Conservation (phyloP, 2,797 vertebrate species). For the Novumbra hubbsi region DNA sequence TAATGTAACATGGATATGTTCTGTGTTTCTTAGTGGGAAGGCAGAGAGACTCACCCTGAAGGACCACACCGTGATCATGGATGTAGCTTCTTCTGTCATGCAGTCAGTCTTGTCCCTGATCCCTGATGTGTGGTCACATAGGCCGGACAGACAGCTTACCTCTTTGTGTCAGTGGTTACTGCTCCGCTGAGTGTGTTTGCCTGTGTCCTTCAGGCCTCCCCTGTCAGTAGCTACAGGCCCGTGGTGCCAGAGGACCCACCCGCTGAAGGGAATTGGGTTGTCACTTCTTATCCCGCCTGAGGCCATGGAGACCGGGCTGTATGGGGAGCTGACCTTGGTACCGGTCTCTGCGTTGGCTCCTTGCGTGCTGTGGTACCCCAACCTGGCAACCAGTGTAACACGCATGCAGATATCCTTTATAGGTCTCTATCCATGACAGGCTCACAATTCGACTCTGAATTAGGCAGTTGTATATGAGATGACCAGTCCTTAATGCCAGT, state of each 20-base stretch:
- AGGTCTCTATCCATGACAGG: background rate
- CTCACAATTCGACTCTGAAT: background rate
- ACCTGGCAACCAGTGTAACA: slow-evolving; percentile 64
- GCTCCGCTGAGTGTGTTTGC: background rate
- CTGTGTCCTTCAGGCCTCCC: slow-evolving; percentile 53
- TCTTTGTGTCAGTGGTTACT: background rate
- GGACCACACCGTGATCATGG: slow-evolving; percentile 40
- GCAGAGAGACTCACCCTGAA: slow-evolving; percentile 34
- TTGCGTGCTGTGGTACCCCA: slow-evolving; percentile 72
- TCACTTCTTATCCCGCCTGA: slow-evolving; percentile 66
- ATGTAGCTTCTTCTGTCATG: slow-evolving; percentile 44
- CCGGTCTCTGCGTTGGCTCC: slow-evolving; percentile 65
- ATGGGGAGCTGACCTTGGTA: slow-evolving; percentile 67
- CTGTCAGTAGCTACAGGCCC: slow-evolving; percentile 34
- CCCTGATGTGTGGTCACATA: background rate
- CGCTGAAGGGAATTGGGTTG: slow-evolving; percentile 54
- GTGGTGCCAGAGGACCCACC: slow-evolving; percentile 69
- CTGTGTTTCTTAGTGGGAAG: slow-evolving; percentile 48
- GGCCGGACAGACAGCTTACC: background rate
- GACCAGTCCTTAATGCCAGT: slow-evolving; percentile 57
- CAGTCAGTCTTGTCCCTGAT: slow-evolving; percentile 46
- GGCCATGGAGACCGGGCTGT: slow-evolving; percentile 68
- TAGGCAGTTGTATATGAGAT: no score
- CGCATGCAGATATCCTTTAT: slow-evolving; percentile 75
- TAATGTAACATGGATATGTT: background rate